Evolutionary conservation across 1,140 invertebrate species (phyloP).

Genomic region (Apis cerana): DNA sequence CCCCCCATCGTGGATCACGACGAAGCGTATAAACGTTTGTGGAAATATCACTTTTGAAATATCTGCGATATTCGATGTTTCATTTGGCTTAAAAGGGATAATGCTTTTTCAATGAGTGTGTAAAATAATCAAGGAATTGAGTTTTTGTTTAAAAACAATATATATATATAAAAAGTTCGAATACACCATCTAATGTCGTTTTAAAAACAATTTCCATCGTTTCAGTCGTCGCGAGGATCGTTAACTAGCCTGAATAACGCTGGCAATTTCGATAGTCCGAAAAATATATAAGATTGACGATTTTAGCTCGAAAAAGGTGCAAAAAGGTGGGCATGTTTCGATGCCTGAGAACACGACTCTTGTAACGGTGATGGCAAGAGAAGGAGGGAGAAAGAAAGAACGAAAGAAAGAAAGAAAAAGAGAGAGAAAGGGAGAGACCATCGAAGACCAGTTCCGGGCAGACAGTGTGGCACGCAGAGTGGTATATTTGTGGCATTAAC

Average conservation of each 20-base stretch:
- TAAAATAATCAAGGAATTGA: no score
- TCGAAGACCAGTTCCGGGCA: constrained; percentile 24
- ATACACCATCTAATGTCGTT: no score
- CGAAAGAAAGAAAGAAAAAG: background rate
- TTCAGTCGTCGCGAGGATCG: background rate
- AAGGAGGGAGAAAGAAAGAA: background rate
- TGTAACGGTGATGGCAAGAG: no score
- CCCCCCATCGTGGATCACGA: no score
- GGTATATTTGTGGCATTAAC: constrained; percentile 59
- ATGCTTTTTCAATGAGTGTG: no score
- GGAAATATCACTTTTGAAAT: no score
- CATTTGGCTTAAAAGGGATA: no score
- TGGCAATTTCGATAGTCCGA: background rate
- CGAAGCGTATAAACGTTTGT: no score
- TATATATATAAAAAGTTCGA: no score
- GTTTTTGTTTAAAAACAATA: no score
- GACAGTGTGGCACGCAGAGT: constrained; percentile 53
- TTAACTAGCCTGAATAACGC: background rate
- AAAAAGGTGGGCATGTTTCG: background rate
- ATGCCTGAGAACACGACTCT: background rate
- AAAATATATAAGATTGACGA: background rate
- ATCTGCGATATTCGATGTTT: no score
- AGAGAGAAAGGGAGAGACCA: background rate
- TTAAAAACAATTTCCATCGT: no score
- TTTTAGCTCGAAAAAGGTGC: background rate